These are phyloP conservation scores for Xyrauchen texanus DNA, from an alignment of 2,113 vertebrate genomes.

Conservation along the genomic window DNA sequence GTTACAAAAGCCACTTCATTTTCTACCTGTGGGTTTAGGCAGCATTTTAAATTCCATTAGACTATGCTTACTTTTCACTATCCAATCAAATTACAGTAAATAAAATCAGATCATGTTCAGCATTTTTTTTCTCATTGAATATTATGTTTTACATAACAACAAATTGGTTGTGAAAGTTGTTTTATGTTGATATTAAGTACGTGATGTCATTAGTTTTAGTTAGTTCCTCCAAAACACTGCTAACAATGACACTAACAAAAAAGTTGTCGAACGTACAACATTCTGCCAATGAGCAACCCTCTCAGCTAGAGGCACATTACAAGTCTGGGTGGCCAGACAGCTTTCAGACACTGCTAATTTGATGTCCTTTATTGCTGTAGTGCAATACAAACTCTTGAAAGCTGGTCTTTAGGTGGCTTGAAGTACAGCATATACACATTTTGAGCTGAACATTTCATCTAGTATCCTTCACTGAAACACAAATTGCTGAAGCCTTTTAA, in stretches of 20 bases:
- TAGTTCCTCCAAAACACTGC: not conserved
- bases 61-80: too few relatives aligned
- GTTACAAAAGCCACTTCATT: too few relatives aligned
- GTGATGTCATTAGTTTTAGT: too few relatives aligned
- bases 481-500: slow-evolving; percentile 31
- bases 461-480: not conserved
- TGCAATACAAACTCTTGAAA: slow-evolving; percentile 24
- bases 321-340: slow-evolving; percentile 3
- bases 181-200: too few relatives aligned
- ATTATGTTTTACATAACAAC: too few relatives aligned
- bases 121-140: too few relatives aligned
- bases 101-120: too few relatives aligned
- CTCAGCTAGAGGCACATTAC: not conserved
- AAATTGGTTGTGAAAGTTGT: too few relatives aligned
- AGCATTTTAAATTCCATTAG: too few relatives aligned
- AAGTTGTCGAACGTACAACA: not conserved
- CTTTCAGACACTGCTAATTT: slow-evolving; percentile 22
- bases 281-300: not conserved
- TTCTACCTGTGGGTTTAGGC: too few relatives aligned
- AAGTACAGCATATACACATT: slow-evolving; percentile 27
- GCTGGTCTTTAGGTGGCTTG: slow-evolving; percentile 22
- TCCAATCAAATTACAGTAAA: too few relatives aligned
- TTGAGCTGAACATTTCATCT: slow-evolving; percentile 22
- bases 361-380: slow-evolving; percentile 23
- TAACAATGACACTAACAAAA: not conserved